Base-by-base conservation (phyloP, 2,797 vertebrate species). In the Iguana delicatissima region DNA sequence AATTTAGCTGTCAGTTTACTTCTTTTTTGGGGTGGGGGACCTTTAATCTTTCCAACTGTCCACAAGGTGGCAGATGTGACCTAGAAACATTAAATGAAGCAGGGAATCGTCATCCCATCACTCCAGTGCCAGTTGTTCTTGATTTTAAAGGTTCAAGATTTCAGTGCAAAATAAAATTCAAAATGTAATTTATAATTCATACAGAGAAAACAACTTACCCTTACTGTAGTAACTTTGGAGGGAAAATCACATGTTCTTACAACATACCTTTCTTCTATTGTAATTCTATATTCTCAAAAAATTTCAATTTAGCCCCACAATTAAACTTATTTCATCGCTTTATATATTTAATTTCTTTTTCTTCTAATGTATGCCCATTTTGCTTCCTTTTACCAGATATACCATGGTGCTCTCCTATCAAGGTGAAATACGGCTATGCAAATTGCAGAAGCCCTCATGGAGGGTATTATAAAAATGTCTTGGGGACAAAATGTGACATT, bases 371-470 rank as follows among this genome's bases (percentile, higher is more conserved):
- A n/a, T 93, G 7, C 92, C 80, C 72, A 14, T 94, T 89, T 95
- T 92, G 92, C 42, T 91, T 88, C 62, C 93, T 85, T 89, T 80
- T 95, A 95, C 89, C 92, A 99, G 99, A 98, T 92, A 97, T 98
- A 10, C 98, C 99, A 0, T 99, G 99, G 99, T 99, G 99, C 29
- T 99, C 99, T 1, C 98, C 99, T 82, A 98, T 99, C 94, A 99
- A 99, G 96, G 97, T 99, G 93, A 99, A 99, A 93, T 98, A 99
- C 0, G 99, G 99, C 0, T 98, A 99, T 89, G 98, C 98, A 73
- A 98, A 98, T 96, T 99, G 99, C 93, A 98, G 97, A 92, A 98
- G 98, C 5, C 98, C 99, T 91, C 96, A 97, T 80, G 98, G 98
- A 85, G 98, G 97, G 69, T 98, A 98, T 95, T 98, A 98, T 96